Evolutionary conservation across 2,888 invertebrate genomes (phyloP).

Genomic region (Eupithecia exiguata): DNA sequence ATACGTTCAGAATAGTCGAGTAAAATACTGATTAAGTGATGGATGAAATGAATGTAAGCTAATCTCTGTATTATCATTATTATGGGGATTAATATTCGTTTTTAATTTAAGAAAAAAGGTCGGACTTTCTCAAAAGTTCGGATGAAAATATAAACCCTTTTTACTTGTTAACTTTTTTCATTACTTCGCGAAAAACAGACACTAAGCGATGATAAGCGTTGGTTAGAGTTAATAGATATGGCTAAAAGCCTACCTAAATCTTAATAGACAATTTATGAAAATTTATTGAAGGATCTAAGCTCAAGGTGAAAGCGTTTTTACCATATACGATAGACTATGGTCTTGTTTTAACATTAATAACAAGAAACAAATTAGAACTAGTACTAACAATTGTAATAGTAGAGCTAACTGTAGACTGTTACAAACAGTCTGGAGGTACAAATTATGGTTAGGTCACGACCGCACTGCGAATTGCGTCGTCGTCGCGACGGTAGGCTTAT

Average conservation of each 20-base stretch:
- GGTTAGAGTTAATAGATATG: constrained; percentile 39
- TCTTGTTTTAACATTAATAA: background rate
- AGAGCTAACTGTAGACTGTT: no score
- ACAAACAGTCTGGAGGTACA: no score
- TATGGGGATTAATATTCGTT: background rate
- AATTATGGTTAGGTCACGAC: no score
- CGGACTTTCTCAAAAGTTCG: background rate
- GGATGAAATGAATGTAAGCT: background rate
- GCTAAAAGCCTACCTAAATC: constrained; percentile 36
- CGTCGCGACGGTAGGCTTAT: no score
- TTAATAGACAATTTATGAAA: constrained; percentile 25
- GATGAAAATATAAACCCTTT: constrained; percentile 23
- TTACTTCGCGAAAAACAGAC: constrained; percentile 32
- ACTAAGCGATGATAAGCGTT: constrained; percentile 42
- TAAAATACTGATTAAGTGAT: background rate
- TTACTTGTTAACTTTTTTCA: constrained; percentile 37
- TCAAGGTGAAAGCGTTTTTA: constrained; percentile 14
- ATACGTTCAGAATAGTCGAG: background rate
- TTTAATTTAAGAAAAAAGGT: background rate
- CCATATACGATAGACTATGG: background rate
- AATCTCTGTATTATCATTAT: background rate
- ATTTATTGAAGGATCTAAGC: constrained; percentile 9
- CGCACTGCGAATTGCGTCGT: no score
- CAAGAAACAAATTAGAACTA: no score
- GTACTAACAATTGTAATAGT: no score